Evolutionary conservation across 1,140 invertebrate species (phyloP).

Genomic region (Apis cerana): DNA sequence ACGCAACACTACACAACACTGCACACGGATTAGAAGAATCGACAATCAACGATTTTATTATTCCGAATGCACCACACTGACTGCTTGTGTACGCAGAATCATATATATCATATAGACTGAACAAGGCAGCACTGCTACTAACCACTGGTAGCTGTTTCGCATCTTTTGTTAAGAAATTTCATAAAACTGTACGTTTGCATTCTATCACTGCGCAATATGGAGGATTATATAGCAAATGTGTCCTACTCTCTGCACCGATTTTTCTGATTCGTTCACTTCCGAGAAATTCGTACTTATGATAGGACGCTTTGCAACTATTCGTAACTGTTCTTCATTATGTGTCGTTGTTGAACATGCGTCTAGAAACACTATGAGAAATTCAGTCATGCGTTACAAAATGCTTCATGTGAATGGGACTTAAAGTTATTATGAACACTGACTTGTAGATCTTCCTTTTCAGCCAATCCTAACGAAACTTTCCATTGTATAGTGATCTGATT

Average conservation of each 20-base stretch:
- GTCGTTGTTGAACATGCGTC: conserved; percentile 15
- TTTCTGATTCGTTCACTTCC: conserved; percentile 40
- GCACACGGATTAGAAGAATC: neutral
- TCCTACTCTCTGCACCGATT: conserved; percentile 23
- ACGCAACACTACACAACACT: conserved; percentile 6
- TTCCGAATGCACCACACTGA: conserved; percentile 39
- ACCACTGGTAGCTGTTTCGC: conserved; percentile 25
- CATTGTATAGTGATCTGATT: neutral
- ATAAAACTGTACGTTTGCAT: conserved; percentile 32
- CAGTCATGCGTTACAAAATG: neutral
- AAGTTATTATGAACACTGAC: neutral
- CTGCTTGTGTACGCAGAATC: conserved; percentile 37
- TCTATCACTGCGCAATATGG: conserved; percentile 36
- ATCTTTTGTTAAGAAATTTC: conserved; percentile 21
- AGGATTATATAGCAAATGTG: conserved; percentile 8
- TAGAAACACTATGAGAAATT: conserved; percentile 8
- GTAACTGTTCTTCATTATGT: conserved; percentile 35
- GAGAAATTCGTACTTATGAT: conserved; percentile 29
- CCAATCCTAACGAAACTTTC: neutral
- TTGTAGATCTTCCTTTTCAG: no score
- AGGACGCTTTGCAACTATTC: conserved; percentile 40
- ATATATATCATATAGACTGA: conserved; percentile 17
- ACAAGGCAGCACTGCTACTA: conserved; percentile 25
- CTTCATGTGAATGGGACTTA: neutral
- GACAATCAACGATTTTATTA: conserved; percentile 37